Evolutionary conservation across 2,888 invertebrate genomes (phyloP).

Genomic region (Pecten maximus): DNA sequence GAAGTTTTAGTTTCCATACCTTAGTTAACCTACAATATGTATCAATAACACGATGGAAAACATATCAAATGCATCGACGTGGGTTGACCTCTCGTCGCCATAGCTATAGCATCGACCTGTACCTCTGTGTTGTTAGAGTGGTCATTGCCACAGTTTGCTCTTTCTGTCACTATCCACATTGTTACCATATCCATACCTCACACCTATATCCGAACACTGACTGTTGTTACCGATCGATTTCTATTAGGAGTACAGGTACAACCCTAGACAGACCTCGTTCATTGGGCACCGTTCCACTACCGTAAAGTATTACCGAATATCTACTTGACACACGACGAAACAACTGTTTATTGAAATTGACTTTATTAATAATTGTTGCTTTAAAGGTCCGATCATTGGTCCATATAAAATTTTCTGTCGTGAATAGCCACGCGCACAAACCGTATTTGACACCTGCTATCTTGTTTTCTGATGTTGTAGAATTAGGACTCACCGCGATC

Average conservation of each 20-base stretch:
- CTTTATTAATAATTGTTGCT: neutral
- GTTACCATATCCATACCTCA: neutral
- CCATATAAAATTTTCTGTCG: neutral
- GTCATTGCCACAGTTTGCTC: neutral
- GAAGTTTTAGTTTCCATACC: too few species aligned
- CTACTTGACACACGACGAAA: neutral
- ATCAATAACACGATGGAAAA: neutral
- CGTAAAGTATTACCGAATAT: neutral
- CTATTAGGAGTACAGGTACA: neutral
- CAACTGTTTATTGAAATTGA: neutral
- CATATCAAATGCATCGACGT: neutral
- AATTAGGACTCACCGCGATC: neutral
- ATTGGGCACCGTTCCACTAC: neutral
- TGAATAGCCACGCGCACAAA: conserved; percentile 2
- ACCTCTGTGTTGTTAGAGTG: neutral
- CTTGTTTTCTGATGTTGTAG: neutral
- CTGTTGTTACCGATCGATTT: neutral
- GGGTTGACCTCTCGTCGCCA: neutral
- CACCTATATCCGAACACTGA: neutral
- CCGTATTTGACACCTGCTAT: neutral
- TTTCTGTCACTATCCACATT: neutral
- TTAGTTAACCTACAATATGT: too few species aligned
- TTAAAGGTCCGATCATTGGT: neutral
- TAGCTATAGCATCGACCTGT: neutral
- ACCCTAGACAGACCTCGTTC: neutral